A percentile compares a stretch with the other conserved stretches of the same genome.
These are phyloP conservation scores for Ctenodactylus gundi DNA, from an alignment of 2,113 vertebrate genomes.

Conservation along the genomic window DNA sequence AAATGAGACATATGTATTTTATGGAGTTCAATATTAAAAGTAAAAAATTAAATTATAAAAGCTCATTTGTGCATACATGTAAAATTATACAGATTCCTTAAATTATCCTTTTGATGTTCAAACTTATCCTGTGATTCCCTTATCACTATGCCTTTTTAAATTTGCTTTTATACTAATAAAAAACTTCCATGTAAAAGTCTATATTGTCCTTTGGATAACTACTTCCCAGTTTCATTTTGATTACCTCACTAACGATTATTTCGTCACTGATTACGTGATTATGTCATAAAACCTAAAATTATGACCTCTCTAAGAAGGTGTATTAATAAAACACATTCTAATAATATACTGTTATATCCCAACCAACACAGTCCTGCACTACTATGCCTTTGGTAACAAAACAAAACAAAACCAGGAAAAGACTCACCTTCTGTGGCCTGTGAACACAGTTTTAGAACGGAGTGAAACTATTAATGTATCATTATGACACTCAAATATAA, in stretches of 20 bases:
- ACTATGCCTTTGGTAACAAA: neutral
- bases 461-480: neutral
- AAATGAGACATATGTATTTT: neutral
- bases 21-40: neutral
- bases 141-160: slow-evolving; percentile 5
- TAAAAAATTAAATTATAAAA: slow-evolving; percentile 4
- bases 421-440: neutral
- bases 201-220: neutral
- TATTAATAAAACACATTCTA: neutral
- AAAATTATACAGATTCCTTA: neutral
- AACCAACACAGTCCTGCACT: neutral
- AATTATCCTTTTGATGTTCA: neutral
- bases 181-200: no score
- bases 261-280: neutral
- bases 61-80: neutral
- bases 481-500: neutral
- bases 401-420: neutral
- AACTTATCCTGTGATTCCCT: neutral
- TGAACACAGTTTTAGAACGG: neutral
- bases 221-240: neutral
- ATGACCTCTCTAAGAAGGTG: neutral
- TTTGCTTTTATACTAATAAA: neutral
- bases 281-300: neutral
- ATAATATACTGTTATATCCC: neutral
- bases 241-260: neutral